Percentiles rank a stretch among this genome's conserved stretches.
These are phyloP conservation scores for Cerastoderma edule DNA, from an alignment of 2,888 invertebrate genomes.

Conservation along the genomic window DNA sequence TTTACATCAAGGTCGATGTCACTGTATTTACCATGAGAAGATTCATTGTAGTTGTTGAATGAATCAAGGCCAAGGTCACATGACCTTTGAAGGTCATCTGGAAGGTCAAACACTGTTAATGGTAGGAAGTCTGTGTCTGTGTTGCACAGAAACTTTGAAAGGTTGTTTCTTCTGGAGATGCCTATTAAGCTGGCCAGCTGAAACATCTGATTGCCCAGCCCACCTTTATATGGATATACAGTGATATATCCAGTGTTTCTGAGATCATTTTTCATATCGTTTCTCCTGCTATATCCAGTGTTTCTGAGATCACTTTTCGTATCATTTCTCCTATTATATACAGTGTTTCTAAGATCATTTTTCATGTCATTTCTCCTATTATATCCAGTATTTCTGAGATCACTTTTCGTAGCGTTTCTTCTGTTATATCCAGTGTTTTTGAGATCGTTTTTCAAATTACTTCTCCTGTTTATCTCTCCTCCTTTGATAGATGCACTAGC, in stretches of 20 bases:
- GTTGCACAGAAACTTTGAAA: constrained; percentile 37
- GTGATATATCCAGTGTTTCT: constrained; percentile 30
- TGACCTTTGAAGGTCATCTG: neutral
- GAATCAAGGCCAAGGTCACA: constrained; percentile 1
- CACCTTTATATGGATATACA: constrained; percentile 36
- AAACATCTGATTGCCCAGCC: constrained; percentile 62
- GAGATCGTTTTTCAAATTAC: too few species aligned
- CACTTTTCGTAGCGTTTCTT: too few species aligned
- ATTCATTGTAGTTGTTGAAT: neutral
- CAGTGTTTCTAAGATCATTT: too few species aligned
- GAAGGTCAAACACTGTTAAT: constrained; percentile 23
- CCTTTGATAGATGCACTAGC: too few species aligned
- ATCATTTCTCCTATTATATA: too few species aligned
- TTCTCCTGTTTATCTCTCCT: too few species aligned
- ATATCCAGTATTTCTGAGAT: constrained; percentile 1
- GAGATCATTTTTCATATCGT: too few species aligned
- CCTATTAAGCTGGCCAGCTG: constrained; percentile 58
- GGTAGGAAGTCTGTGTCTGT: too few species aligned
- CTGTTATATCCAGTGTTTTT: too few species aligned
- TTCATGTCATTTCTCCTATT: too few species aligned
- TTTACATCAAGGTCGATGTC: neutral
- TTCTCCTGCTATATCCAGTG: constrained; percentile 28
- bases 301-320: too few species aligned
- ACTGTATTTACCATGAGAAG: constrained; percentile 3
- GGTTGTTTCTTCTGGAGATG: constrained; percentile 39